A percentile compares a stretch with the other conserved stretches of the same genome.
These are phyloP conservation scores for Torymus tubicola DNA, from an alignment of 2,888 invertebrate species.

Conservation along the genomic window DNA sequence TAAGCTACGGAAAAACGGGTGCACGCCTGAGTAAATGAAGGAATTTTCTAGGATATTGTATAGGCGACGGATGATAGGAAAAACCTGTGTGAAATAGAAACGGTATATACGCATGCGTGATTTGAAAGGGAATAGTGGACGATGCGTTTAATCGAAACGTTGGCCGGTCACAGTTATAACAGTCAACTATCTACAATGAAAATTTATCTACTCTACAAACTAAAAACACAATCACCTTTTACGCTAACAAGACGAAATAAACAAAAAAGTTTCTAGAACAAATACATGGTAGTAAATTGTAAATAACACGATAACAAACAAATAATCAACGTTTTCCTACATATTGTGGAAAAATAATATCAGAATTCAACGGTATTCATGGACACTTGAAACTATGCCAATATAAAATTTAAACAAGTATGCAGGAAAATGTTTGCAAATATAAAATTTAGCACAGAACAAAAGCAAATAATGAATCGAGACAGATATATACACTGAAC, in stretches of 20 bases:
- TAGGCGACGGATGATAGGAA: neutral
- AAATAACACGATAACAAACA: too few species aligned
- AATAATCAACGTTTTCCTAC: too few species aligned
- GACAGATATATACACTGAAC: slow-evolving; percentile 29
- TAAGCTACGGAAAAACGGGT: slow-evolving; percentile 10
- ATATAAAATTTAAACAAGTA: too few species aligned
- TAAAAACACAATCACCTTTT: neutral
- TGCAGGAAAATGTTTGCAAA: too few species aligned
- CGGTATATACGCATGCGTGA: neutral
- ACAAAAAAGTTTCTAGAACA: neutral
- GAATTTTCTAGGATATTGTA: neutral
- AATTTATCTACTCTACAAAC: neutral
- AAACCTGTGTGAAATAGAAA: neutral
- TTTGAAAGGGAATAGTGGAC: neutral
- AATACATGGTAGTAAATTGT: neutral
- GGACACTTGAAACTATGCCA: too few species aligned
- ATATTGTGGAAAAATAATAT: too few species aligned
- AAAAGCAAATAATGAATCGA: slow-evolving; percentile 25
- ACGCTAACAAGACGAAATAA: neutral
- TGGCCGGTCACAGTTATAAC: slow-evolving; percentile 1
- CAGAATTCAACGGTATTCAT: too few species aligned
- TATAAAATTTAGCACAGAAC: neutral
- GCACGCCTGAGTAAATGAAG: slow-evolving; percentile 3
- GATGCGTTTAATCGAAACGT: neutral
- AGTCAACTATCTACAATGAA: neutral